A percentile compares a stretch with the other conserved stretches of the same genome.
phyloP scores from a whole-genome alignment of 2,113 vertebrate genomes.

The Pitta sordida region DNA sequence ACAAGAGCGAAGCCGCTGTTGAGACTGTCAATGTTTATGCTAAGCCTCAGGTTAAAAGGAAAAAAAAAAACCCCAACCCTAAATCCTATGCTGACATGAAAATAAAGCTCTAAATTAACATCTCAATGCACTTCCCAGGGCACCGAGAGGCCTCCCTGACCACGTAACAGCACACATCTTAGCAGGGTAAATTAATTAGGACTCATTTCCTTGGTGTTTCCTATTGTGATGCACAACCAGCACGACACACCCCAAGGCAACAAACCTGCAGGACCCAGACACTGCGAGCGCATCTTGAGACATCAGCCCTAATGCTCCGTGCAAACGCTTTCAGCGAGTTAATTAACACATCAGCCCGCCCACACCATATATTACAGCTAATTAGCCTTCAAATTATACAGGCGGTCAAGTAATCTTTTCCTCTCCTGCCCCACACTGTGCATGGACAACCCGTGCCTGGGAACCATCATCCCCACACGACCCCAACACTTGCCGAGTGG shows the following conservation, averaged over 20 bases:
- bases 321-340: not conserved
- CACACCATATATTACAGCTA: not conserved
- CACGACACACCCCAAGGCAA: not conserved
- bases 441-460: not conserved
- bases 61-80: not conserved
- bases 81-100: not conserved
- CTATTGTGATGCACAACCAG: not conserved
- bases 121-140: not conserved
- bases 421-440: not conserved
- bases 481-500: not conserved
- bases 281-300: not conserved
- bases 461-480: not conserved
- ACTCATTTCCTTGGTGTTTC: not conserved
- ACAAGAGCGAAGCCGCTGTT: not conserved
- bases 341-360: not conserved
- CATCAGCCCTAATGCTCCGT: not conserved
- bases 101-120: constrained; percentile 7
- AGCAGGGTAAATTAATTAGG: not conserved
- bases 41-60: not conserved
- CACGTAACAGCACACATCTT: not conserved
- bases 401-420: not conserved
- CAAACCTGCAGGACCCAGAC: not conserved
- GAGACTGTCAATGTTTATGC: not conserved
- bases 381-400: not conserved
- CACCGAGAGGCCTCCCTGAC: not conserved